Conservation (phyloP, 2,797 vertebrate genomes). For the Rhyacichthys aspro region DNA sequence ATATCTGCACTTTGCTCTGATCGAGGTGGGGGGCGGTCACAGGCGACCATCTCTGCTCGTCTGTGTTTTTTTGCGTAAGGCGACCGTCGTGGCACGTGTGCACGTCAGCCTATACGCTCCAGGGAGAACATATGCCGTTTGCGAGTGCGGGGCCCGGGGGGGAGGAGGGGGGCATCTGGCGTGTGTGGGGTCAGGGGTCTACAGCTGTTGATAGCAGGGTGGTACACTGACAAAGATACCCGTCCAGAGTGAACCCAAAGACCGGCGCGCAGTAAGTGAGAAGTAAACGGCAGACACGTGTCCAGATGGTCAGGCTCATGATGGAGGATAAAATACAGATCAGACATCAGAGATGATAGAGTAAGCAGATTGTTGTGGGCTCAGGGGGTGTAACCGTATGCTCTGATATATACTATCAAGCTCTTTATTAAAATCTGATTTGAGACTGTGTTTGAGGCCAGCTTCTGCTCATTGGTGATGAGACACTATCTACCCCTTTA, state of each 20-base stretch:
- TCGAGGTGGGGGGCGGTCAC: not conserved
- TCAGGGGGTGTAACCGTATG: constrained; percentile 7
- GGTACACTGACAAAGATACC: constrained; percentile 62
- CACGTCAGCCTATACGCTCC: constrained; percentile 62
- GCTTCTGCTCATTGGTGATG: not conserved
- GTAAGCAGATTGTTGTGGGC: constrained; percentile 48
- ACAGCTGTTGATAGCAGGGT: constrained; percentile 77
- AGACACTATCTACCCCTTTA: not conserved
- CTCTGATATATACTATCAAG: constrained; percentile 5
- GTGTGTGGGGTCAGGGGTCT: constrained; percentile 81
- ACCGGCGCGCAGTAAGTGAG: constrained; percentile 54
- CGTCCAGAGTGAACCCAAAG: constrained; percentile 52
- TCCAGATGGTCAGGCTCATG: constrained; percentile 56
- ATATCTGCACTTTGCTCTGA: not conserved
- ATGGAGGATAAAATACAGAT: constrained; percentile 31
- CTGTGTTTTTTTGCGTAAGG: constrained; percentile 23
- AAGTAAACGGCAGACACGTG: constrained; percentile 25
- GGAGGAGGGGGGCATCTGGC: constrained; percentile 62
- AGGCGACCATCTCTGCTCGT: constrained; percentile 20
- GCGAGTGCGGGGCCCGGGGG: constrained; percentile 1
- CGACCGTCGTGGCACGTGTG: constrained; percentile 53
- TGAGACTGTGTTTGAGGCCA: constrained; percentile 24
- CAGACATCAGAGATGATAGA: constrained; percentile 39
- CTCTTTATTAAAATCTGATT: constrained; percentile 15
- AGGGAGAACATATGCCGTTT: constrained; percentile 77